Evolutionary conservation across 64 coral and sea anemone species (phyloP).

Genomic region (Pachyseris speciosa): DNA sequence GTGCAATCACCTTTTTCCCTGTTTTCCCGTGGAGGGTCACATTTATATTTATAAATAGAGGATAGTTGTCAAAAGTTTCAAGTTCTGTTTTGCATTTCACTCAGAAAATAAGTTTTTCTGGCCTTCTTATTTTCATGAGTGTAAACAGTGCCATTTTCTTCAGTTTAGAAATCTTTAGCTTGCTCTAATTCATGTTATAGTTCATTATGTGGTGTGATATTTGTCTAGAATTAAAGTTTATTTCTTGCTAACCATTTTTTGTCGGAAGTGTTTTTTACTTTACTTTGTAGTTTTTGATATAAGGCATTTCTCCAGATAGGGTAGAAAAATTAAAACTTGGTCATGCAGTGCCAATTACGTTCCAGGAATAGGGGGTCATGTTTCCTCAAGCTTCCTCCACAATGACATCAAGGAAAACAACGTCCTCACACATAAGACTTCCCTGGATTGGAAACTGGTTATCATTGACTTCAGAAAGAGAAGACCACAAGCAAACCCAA

Average conservation of each 20-base stretch:
- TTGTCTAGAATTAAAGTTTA: conserved; percentile 31
- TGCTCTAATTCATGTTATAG: neutral
- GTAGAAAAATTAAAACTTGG: neutral
- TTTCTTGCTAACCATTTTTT: conserved; percentile 8
- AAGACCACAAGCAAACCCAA: neutral
- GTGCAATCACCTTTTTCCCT: too few relatives aligned
- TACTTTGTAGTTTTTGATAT: neutral
- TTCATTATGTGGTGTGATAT: neutral
- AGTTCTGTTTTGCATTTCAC: neutral
- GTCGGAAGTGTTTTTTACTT: conserved; percentile 13
- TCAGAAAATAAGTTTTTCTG: neutral
- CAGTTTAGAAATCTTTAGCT: neutral
- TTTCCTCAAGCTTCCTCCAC: neutral
- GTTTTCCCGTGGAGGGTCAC: too few relatives aligned
- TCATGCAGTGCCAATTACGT: neutral
- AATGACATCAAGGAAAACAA: conserved; percentile 46
- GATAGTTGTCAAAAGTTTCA: neutral
- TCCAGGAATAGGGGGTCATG: neutral
- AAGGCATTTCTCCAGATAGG: neutral
- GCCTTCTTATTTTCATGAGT: neutral
- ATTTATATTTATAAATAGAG: neutral
- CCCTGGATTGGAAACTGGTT: neutral
- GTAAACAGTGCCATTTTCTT: neutral
- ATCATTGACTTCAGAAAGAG: conserved; percentile 24
- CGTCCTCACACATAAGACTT: neutral